These are phyloP conservation scores for human DNA, from an alignment of 2,113 vertebrate genomes.

Conservation along the genomic window DNA sequence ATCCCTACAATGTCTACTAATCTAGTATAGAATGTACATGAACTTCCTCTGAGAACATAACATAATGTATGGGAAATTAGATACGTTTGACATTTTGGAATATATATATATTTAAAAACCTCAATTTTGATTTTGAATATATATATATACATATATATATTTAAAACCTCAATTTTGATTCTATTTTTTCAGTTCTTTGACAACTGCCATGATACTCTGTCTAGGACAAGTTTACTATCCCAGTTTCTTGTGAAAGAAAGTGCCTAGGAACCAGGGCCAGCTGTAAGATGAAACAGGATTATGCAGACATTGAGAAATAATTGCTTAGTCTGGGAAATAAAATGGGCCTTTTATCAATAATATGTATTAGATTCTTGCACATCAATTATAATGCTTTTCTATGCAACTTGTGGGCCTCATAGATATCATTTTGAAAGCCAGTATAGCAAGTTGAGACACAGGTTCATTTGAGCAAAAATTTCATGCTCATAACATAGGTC, in stretches of 20 bases:
- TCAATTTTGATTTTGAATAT: neutral
- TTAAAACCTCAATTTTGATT: neutral
- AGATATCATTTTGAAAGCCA: neutral
- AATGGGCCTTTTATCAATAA: neutral
- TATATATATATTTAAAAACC: neutral
- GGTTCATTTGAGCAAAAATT: neutral
- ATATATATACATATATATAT: neutral
- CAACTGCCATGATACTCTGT: neutral
- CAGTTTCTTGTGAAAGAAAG: neutral
- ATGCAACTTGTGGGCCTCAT: neutral
- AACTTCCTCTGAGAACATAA: neutral
- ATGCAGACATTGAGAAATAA: neutral
- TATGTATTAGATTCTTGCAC: neutral
- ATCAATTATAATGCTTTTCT: neutral
- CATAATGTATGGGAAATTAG: neutral
- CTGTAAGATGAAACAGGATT: neutral
- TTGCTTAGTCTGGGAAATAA: neutral
- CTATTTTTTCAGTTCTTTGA: neutral
- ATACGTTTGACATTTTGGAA: rapidly evolving
- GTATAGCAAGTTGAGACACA: neutral
- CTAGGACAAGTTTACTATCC: neutral
- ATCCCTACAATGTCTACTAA: neutral
- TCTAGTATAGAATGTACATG: neutral
- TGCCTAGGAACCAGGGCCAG: neutral
- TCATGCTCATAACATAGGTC: neutral